Evolutionary conservation across 2,888 invertebrate species (phyloP), one percentile per base, ranked within the genome.

Genomic region (Neoscelio sp.): DNA sequence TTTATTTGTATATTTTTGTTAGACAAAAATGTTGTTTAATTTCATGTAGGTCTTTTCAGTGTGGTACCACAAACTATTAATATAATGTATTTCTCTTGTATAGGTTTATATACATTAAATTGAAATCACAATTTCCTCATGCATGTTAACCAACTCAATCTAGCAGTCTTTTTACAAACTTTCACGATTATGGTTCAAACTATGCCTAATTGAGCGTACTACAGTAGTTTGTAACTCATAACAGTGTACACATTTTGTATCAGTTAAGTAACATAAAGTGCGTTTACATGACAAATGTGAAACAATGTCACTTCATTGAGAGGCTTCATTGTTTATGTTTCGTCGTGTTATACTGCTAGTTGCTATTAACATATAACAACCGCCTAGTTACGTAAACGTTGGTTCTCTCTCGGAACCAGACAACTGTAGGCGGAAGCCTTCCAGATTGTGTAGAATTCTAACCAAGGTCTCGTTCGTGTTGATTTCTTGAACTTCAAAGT

Each of bases 401-500:
- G 26, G 23, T 74, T 50, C 18, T 12, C 7, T 58, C 58, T 74
- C 44, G 12, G 26, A 7, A 18, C 8, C 15, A 6, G 33, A 26
- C 48, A 40, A 18, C 46, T 23, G 10, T 48, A 46, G 23, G 12
- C 18, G 35, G 62, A 46, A 62, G 40, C 67, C 65, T 73, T 40
- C 33, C 58, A 67, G 46, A 62, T 67, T 65, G 48, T 40, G 30
- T 35, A 23, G 38, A 64, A 44, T 58, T 46, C 42, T 5, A 46
- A 56, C 70, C 30, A 23, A 28, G 33, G 42, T 62, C 44, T 54
- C 20, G 42, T 46, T 71, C 64, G 73, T 70, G 78, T 74, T 78
- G 64, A 74, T 78, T 78, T 74, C 74, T 74, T 78, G 64, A 67
- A 74, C 73, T 74, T 78, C 68, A 78, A 78, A 58, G 64, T 60